Base-by-base conservation (phyloP, 1,140 invertebrate genomes). In the Meloidogyne exigua region DNA sequence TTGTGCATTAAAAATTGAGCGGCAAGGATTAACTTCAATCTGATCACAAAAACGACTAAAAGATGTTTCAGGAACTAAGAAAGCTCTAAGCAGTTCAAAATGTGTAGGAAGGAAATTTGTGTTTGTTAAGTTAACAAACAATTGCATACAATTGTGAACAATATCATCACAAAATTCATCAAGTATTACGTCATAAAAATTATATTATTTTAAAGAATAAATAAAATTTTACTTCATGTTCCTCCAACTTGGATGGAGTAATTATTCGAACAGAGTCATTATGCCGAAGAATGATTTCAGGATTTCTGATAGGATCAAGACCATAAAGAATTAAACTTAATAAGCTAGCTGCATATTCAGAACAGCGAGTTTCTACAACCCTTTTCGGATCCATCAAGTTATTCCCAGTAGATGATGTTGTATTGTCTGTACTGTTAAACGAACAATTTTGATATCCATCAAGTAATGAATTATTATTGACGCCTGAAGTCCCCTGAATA, bases 81-180 rank as follows among this genome's bases (percentile, higher is more conserved):
- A 71, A 15, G 68, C 76, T 25, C 69, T 78, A 7, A 79, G 63
- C 28, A 79, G 26, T 39, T 79, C 77, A 23, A 80, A 64, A 49
- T 79, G 77, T 5, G 77, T 79, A 23, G 76, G 76, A 42, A 80
- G 49, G 63, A 79, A 79, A 62, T 79, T 79, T 25, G 77, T 79
- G 79, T 79, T 79, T 70, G 69, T 32, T 21, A 79, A 39, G 36
- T 79, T 81, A 39, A 79, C 26, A 28, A 79, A 32, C 63, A 79
- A 26, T 79, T 79, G 77, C 77, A 79, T 79, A 44, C 66, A 79
- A 18, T 63, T 65, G 12, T 67, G 57, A 15, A 79, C 42, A 3
- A 66, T 36, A 68, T 79, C 77, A 13, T 67, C 77, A 21, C 62
- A 72, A 62, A 76, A 76, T 13, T 42, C 70, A 7, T 76, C 75